phyloP scores from a whole-genome alignment of 2,888 invertebrate genomes.

The Neuroscelio doddi region DNA sequence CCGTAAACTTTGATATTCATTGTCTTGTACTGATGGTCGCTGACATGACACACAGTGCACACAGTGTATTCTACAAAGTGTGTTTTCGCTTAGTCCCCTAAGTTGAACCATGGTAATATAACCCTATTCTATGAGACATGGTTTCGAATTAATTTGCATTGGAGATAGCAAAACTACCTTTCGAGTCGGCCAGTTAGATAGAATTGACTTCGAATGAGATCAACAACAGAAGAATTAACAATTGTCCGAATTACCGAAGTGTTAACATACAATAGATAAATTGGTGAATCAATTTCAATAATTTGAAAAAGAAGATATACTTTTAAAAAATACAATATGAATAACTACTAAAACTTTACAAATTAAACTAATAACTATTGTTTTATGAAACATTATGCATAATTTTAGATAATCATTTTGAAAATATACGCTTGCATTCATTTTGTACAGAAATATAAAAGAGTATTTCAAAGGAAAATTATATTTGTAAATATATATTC shows the following conservation, averaged over 20 bases:
- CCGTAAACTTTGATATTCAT: conserved; percentile 44
- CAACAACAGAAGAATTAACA: conserved; percentile 42
- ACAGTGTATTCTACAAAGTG: conserved; percentile 42
- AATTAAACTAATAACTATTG: too few relatives aligned
- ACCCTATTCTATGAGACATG: conserved; percentile 46
- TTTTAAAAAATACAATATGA: not conserved
- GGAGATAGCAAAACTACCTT: conserved; percentile 44
- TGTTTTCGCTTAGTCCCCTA: conserved; percentile 46
- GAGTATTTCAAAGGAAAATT: not conserved
- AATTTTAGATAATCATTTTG: too few relatives aligned
- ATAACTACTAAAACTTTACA: too few relatives aligned
- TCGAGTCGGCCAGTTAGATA: conserved; percentile 35
- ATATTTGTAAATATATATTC: conserved; percentile 3
- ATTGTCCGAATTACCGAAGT: conserved; percentile 18
- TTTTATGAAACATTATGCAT: too few relatives aligned
- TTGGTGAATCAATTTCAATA: conserved; percentile 13
- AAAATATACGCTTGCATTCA: too few relatives aligned
- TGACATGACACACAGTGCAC: conserved; percentile 39
- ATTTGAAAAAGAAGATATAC: too few relatives aligned
- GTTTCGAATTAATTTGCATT: conserved; percentile 49
- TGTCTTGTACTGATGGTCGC: conserved; percentile 44
- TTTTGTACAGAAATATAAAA: too few relatives aligned
- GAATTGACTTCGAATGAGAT: conserved; percentile 42
- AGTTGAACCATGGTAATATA: conserved; percentile 46
- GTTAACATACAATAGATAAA: conserved; percentile 1